Base-by-base conservation (phyloP, 1,140 invertebrate species). In the Archegozetes longisetosus region DNA sequence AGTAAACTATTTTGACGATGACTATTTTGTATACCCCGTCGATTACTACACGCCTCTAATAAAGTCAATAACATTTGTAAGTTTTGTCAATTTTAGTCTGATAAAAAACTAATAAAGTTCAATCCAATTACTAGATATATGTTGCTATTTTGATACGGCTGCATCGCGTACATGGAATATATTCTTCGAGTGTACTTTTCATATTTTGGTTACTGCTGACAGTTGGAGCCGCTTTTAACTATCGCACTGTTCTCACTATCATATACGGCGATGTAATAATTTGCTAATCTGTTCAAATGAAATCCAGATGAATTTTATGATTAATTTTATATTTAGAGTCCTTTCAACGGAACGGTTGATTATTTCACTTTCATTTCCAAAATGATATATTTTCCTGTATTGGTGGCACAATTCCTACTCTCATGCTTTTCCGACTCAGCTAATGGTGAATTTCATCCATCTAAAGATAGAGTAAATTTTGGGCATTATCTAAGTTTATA, bases 311-410 rank as follows among this genome's bases (percentile, higher is more conserved):
- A n/a, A n/a, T n/a, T n/a, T n/a, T n/a, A n/a, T n/a, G n/a, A n/a
- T n/a, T n/a, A n/a, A n/a, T n/a, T n/a, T n/a, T n/a, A n/a, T n/a
- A n/a, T n/a, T n/a, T n/a, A n/a, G 32, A 40, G 17, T 9, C 17
- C 6, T 17, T 40, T 40, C 17, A 40, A 17, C 32, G 32, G 32
- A 40, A 9, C 17, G 17, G 6, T 40, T 9, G 32, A 40, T 40
- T 40, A 6, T 9, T 40, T 9, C 17, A 40, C 6, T 9, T 40
- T 84, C 70, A 72, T 82, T 64, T 84, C 82, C 66, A 89, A 85
- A 68, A 82, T 90, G 73, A 79, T 89, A 61, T 89, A 85, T 69
- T 92, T 83, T 74, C 79, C 83, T 1, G 68, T 86, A 54, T 75
- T 85, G 22, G 65, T 84, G 49, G 63, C 81, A 20, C 78, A 88